Conservation (phyloP, 2,797 vertebrate species). For the Oreonectes daqikongensis region DNA sequence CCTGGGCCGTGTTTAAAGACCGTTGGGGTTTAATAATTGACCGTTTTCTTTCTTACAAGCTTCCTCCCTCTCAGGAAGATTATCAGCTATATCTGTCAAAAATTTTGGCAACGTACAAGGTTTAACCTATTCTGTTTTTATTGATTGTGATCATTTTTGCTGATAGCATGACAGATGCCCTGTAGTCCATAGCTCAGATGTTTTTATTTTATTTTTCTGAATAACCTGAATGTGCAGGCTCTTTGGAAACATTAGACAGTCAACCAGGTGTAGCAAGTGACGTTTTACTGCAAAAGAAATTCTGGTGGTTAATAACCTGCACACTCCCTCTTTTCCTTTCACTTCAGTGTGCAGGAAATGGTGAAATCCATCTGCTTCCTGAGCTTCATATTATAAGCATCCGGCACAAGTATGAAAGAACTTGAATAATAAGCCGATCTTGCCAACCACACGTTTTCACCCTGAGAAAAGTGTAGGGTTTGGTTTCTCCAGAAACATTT, state of each 20-base stretch:
- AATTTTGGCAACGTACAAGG: not conserved
- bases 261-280: not conserved
- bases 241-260: not conserved
- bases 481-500: slow-evolving; percentile 9
- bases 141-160: not conserved
- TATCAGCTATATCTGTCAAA: slow-evolving; percentile 28
- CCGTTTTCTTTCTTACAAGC: slow-evolving; percentile 56
- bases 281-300: not conserved
- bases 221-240: not conserved
- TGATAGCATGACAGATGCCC: not conserved
- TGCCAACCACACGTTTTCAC: not conserved
- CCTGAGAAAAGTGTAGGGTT: not conserved
- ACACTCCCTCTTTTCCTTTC: slow-evolving; percentile 22
- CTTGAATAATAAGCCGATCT: not conserved
- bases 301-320: not conserved
- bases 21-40: slow-evolving; percentile 67
- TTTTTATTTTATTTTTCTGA: not conserved
- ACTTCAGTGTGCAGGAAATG: slow-evolving; percentile 64
- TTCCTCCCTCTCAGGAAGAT: slow-evolving; percentile 59
- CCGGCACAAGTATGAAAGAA: slow-evolving; percentile 39
- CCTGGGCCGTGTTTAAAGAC: slow-evolving; percentile 9
- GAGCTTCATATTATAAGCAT: slow-evolving; percentile 68
- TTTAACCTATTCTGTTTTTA: not conserved
- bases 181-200: not conserved
- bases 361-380: slow-evolving; percentile 76